Evolutionary conservation across 2,797 vertebrate species (phyloP).

Genomic region (Lepus oiostolus): DNA sequence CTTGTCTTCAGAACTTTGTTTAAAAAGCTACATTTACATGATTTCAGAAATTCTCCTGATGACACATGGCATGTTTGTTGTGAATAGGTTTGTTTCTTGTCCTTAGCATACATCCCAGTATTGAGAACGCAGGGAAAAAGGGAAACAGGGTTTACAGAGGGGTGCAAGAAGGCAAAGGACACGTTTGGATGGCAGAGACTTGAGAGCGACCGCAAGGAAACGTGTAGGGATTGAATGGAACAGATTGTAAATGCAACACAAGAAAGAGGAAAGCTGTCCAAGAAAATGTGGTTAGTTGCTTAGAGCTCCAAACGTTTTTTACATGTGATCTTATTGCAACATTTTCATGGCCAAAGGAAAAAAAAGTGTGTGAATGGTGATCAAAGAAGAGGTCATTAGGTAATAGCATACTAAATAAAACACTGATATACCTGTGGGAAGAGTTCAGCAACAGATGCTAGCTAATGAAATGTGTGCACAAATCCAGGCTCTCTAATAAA

Average conservation of each 20-base stretch:
- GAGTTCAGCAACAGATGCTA: conserved; percentile 1
- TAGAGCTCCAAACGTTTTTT: not conserved
- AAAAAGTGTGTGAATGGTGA: not conserved
- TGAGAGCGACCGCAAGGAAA: not conserved
- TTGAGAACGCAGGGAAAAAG: not conserved
- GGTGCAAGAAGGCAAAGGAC: not conserved
- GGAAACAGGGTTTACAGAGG: not conserved
- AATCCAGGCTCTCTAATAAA: conserved; percentile 63
- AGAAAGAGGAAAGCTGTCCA: not conserved
- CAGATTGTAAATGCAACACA: not conserved
- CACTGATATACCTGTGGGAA: conserved; percentile 49
- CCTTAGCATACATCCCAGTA: not conserved
- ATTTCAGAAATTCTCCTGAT: not conserved
- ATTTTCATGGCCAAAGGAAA: not conserved
- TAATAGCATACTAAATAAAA: conserved; percentile 66
- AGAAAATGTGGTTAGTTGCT: not conserved
- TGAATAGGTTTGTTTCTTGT: not conserved
- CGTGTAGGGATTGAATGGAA: not conserved
- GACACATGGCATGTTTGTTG: not conserved
- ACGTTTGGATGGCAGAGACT: not conserved
- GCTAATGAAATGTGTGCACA: conserved; percentile 53
- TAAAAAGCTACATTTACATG: accelerated
- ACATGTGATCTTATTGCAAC: not conserved
- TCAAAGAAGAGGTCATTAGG: conserved; percentile 34
- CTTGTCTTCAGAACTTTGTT: not conserved